phyloP scores from a whole-genome alignment of 2,888 invertebrate species.

The Agapostemon virescens region DNA sequence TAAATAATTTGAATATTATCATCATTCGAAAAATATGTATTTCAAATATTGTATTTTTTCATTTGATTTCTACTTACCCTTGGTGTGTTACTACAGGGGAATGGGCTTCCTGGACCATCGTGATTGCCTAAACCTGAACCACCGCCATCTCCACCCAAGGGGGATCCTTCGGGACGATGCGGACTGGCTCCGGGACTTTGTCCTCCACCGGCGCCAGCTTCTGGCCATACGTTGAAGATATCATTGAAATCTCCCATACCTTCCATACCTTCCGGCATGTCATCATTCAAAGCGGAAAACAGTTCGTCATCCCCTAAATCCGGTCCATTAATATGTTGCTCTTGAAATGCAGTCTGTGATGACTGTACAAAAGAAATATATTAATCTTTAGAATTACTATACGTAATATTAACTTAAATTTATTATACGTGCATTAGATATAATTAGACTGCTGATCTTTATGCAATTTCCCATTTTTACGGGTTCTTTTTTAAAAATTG shows the following conservation, averaged over 20 bases:
- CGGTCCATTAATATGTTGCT: constrained; percentile 85
- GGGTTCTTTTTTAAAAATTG: no score
- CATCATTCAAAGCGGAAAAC: constrained; percentile 84
- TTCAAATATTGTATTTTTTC: background rate
- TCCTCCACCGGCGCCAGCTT: constrained; percentile 82
- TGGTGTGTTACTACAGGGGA: constrained; percentile 81
- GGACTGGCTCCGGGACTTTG: constrained; percentile 85
- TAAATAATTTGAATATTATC: constrained; percentile 3
- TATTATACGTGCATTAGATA: background rate
- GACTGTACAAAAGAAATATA: constrained; percentile 81
- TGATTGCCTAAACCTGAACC: constrained; percentile 79
- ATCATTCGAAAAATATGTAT: background rate
- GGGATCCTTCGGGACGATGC: constrained; percentile 78
- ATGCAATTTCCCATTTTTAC: background rate
- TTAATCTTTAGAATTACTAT: background rate
- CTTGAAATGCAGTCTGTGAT: constrained; percentile 87
- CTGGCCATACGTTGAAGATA: constrained; percentile 88
- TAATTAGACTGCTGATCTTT: background rate
- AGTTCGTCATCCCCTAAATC: constrained; percentile 87
- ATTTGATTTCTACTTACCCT: constrained; percentile 77
- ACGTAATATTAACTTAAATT: background rate
- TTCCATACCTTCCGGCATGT: constrained; percentile 86
- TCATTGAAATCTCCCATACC: constrained; percentile 89
- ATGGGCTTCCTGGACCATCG: constrained; percentile 81
- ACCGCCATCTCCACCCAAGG: constrained; percentile 77